Percentiles rank a stretch among this genome's conserved stretches.
phyloP scores from a whole-genome alignment of 2,797 vertebrate species.

The Chelonia mydas region DNA sequence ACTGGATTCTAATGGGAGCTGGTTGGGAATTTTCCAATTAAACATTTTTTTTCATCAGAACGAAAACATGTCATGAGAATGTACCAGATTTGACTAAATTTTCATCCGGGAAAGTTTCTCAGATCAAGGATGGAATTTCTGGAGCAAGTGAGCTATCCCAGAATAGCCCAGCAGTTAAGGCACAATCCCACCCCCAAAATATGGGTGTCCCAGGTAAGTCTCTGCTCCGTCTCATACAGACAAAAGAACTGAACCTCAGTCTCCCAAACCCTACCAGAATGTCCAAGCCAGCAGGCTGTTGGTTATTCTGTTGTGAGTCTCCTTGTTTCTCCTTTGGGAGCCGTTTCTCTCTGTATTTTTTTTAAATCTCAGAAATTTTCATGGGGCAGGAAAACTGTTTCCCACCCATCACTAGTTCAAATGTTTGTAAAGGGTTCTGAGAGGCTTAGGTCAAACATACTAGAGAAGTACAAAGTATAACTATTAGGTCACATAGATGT shows the following conservation, averaged over 20 bases:
- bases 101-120: neutral
- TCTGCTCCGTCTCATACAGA: neutral
- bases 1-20: neutral
- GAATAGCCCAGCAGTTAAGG: neutral
- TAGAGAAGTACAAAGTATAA: neutral
- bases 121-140: neutral
- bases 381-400: neutral
- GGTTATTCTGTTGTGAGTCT: no score
- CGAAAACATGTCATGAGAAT: neutral
- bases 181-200: neutral
- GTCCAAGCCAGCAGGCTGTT: neutral
- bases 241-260: neutral
- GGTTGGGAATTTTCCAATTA: neutral
- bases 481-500: neutral
- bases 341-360: neutral
- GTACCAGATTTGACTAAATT: neutral
- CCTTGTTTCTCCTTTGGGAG: neutral
- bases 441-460: neutral
- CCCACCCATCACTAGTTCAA: neutral
- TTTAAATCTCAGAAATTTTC: neutral
- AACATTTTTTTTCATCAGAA: neutral
- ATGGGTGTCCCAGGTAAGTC: no score
- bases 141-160: neutral
- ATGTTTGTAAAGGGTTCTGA: neutral
- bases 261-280: neutral